Evolutionary conservation across 2,113 vertebrate genomes (phyloP), one percentile per base, ranked within the genome.

Genomic region (Phrynosoma blainvillii): DNA sequence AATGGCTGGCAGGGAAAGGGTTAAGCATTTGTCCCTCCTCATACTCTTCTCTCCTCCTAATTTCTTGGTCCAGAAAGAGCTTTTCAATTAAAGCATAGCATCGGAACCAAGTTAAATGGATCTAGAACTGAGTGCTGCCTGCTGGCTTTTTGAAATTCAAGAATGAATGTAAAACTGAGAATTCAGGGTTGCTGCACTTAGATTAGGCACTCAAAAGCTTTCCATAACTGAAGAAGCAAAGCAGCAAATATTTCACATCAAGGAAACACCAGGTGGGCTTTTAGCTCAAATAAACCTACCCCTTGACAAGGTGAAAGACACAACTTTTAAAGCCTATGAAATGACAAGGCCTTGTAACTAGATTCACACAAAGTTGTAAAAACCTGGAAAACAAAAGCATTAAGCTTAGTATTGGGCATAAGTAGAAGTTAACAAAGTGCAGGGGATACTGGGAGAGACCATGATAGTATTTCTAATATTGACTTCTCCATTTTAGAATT

Each of bases 331-430:
- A 20, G 75, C 93, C 89, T 89, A 27, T 85, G 54, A 54, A 76
- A 88, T 92, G 87, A 92, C 84, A 66, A 83, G 36, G 86, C 75
- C 6, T 7, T 86, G 47, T 73, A 93, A 73, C 47, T 0, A 87
- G 91, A 74, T 92, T 79, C 36, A 30, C 68, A 74, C 81, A 89
- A 88, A 82, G 30, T 21, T 54, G 91, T 89, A 90, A 78, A 84
- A 91, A 83, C 25, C 82, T 93, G 62, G 76, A 90, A 87, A 90
- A 62, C 14, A 89, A 93, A 94, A 65, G 13, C 8, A 23, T 87
- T 90, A 71, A 84, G 68, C 79, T 93, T 16, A 0, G 81, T 81
- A 66, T 78, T 78, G 2, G 25, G n/a, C 1, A 18, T 82, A 42
- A 82, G 89, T 75, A 77, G 62, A 93, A 92, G 84, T 65, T 42